phyloP scores from a whole-genome alignment of 1,140 invertebrate species.

The Zaprionus africanus region DNA sequence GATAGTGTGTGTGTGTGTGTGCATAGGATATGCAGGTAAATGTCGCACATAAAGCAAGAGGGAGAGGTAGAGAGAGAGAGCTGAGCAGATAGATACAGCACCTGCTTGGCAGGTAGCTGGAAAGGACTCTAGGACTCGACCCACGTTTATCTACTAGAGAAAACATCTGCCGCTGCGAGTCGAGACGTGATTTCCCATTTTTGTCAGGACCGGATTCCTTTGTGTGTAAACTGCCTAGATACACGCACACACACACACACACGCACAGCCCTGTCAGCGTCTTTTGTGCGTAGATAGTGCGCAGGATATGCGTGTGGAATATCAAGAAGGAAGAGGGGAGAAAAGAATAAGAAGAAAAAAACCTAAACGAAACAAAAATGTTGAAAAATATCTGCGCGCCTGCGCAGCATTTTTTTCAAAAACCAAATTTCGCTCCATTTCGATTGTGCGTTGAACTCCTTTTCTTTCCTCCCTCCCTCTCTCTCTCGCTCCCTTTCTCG shows the following conservation, averaged over 20 bases:
- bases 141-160: conserved; percentile 57
- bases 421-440: conserved; percentile 65
- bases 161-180: conserved; percentile 71
- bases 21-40: conserved; percentile 76
- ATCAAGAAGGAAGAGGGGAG: conserved; percentile 21
- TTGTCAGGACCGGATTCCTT: conserved; percentile 57
- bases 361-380: conserved; percentile 23
- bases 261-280: conserved; percentile 51
- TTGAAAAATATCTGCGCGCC: conserved; percentile 56
- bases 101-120: conserved; percentile 72
- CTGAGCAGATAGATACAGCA: conserved; percentile 35
- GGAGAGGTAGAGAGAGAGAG: conserved; percentile 11
- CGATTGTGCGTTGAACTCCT: conserved; percentile 64
- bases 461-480: conserved; percentile 29
- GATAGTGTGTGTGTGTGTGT: conserved; percentile 33
- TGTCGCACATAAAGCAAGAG: conserved; percentile 1
- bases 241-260: conserved; percentile 43
- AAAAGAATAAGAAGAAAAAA: conserved; percentile 9
- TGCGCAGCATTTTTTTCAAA: conserved; percentile 70
- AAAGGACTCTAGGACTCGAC: conserved; percentile 20
- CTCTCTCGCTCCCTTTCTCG: background rate
- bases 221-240: conserved; percentile 64
- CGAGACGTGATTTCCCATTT: conserved; percentile 73
- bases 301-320: conserved; percentile 61
- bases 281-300: conserved; percentile 45